phyloP scores from a whole-genome alignment of 2,888 invertebrate species.

The Lasioglossum pauxillum region DNA sequence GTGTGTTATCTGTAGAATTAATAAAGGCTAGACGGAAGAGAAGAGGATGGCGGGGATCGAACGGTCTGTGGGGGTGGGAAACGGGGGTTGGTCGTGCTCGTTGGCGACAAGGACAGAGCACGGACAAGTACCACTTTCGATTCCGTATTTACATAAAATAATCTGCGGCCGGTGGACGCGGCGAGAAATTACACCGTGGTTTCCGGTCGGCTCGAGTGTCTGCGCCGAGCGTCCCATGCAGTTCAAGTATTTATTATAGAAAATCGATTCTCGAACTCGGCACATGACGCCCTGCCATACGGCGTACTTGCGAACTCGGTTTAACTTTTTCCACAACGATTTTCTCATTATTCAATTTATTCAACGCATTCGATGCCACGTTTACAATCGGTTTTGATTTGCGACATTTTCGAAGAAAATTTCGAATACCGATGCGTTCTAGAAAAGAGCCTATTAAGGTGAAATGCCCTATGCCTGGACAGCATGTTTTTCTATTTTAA shows the following conservation, averaged over 20 bases:
- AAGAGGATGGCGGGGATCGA: conserved; percentile 22
- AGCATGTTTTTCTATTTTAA: too few species aligned
- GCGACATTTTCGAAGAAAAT: not conserved
- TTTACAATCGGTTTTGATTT: not conserved
- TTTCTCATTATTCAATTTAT: too few species aligned
- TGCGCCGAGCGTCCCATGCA: conserved; percentile 33
- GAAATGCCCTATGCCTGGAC: too few species aligned
- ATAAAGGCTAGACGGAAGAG: conserved; percentile 65
- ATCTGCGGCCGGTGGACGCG: conserved; percentile 67
- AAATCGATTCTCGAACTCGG: conserved; percentile 61
- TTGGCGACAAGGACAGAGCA: conserved; percentile 32
- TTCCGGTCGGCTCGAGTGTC: conserved; percentile 57
- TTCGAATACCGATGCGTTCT: not conserved
- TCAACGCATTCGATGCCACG: not conserved
- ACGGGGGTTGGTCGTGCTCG: conserved; percentile 9
- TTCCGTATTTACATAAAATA: conserved; percentile 76
- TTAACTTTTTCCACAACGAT: not conserved
- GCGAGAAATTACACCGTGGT: conserved; percentile 71
- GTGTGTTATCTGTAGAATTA: conserved; percentile 73
- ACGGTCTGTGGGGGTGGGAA: not conserved
- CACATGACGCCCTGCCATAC: not conserved
- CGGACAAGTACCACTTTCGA: conserved; percentile 71
- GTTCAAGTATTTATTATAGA: conserved; percentile 68
- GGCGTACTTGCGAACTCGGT: not conserved
- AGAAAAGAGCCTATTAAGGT: not conserved